phyloP scores from a whole-genome alignment of 2,113 vertebrate species.

The Hippocampus zosterae region DNA sequence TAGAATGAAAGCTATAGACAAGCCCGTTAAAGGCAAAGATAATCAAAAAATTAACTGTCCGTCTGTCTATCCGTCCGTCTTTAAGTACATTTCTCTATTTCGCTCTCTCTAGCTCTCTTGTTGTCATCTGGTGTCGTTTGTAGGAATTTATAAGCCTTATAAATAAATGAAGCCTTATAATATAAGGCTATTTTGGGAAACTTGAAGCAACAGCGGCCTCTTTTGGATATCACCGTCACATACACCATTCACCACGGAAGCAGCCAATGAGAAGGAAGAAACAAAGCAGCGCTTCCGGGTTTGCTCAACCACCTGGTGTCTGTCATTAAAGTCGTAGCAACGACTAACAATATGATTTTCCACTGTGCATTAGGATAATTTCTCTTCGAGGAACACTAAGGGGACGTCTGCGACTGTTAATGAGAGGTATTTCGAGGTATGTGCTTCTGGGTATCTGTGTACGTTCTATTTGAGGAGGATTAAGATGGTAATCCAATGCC shows the following conservation, averaged over 20 bases:
- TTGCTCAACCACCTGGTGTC: conserved; percentile 3
- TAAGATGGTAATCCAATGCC: conserved; percentile 45
- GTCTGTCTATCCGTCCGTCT: too few species aligned
- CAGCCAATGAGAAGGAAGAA: conserved; percentile 39
- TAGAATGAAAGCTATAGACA: too few species aligned
- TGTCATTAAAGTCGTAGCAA: conserved; percentile 15
- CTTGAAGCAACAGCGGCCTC: conserved; percentile 14
- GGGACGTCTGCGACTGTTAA: conserved; percentile 8
- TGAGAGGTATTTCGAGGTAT: conserved; percentile 47
- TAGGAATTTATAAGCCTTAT: too few species aligned
- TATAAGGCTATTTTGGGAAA: neutral
- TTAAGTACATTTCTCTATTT: too few species aligned
- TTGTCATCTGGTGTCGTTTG: neutral
- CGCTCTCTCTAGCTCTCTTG: neutral
- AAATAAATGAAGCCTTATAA: too few species aligned
- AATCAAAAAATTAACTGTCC: too few species aligned
- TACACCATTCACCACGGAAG: neutral
- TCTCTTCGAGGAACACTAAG: conserved; percentile 13
- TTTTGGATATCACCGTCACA: neutral
- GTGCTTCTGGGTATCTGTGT: conserved; percentile 6
- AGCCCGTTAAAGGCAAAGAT: too few species aligned
- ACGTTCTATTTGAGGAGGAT: conserved; percentile 29
- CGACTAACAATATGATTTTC: neutral
- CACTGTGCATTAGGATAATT: neutral
- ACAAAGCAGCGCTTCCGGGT: conserved; percentile 59